Base-by-base conservation (phyloP, 2,113 vertebrate species). In the Pleuronectes platessa region DNA sequence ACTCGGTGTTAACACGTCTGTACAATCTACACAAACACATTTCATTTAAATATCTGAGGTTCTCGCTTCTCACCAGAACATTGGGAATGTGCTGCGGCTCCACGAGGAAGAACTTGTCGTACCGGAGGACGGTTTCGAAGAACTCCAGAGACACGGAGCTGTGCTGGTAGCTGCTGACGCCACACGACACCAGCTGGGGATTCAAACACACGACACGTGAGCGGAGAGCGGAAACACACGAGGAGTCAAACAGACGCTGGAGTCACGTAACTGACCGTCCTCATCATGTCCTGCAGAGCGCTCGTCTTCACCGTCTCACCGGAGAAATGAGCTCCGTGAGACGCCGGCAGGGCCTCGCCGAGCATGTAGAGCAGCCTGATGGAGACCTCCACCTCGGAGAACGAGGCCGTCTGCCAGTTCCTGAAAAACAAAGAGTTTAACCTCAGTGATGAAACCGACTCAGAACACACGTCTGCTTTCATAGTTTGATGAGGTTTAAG, bases 331-430 rank as follows among this genome's bases (percentile, higher is more conserved):
- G 97, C 97, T 45, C 97, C 97, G 54, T 99, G 97, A 18, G 97
- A 97, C 0, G 96, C 96, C 0, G 98, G 98, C 90, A 99, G 95
- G 13, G 98, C 97, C 87, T 99, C 98, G 3, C 97, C 97, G 87
- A 99, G 89, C 98, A 99, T 99, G 92, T 98, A 99, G 24, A 99
- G 92, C 89, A 99, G 89, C 68, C 98, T 87, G 91, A 99, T 94
- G 59, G 97, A 96, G 69, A 99, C 97, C 93, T 99, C 98, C 76
- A 99, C 96, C 92, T 99, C 97, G 97, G 98, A 98, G 92, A 99
- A 99, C 4, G 90, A 76, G 0, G 95, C 92, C 0, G 94, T 93
- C 92, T 96, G 97, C 97, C 98, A 99, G 31, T 89, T 96, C 90
- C 98, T 99, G 89, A n/a, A 6, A 23, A 4, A 31, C 10, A 40